phyloP scores from a whole-genome alignment of 2,113 vertebrate genomes.

The Tenrec ecaudatus region DNA sequence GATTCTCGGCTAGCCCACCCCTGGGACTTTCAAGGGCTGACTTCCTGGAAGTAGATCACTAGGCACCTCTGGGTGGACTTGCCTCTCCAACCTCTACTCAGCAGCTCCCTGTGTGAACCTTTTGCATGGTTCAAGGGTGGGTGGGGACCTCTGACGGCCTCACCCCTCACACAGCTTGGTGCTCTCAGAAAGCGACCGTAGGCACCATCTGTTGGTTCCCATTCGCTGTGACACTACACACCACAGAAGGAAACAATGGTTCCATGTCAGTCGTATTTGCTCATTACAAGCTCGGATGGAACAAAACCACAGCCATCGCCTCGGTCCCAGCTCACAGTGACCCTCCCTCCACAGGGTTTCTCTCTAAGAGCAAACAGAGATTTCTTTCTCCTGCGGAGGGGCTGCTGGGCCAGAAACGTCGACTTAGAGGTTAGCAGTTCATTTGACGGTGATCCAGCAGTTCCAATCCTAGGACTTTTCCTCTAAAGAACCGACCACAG shows the following conservation, averaged over 20 bases:
- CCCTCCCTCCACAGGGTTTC: too few species aligned
- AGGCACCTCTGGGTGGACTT: neutral
- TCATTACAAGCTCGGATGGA: too few species aligned
- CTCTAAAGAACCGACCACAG: neutral
- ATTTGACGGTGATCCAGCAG: neutral
- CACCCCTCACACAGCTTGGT: neutral
- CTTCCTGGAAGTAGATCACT: neutral
- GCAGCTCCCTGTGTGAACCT: neutral
- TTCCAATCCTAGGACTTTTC: neutral
- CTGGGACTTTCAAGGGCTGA: neutral
- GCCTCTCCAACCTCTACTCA: neutral
- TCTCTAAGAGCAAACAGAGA: too few species aligned
- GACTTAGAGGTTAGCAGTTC: too few species aligned
- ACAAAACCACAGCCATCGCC: too few species aligned
- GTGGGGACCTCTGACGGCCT: neutral
- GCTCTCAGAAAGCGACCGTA: constrained; percentile 45
- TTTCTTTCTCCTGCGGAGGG: too few species aligned
- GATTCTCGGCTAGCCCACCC: neutral
- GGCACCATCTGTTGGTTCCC: neutral
- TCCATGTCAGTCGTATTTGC: too few species aligned
- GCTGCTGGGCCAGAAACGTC: too few species aligned
- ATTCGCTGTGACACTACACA: too few species aligned
- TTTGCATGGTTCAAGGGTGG: neutral
- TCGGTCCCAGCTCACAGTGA: too few species aligned
- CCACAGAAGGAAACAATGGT: too few species aligned